A percentile compares a stretch with the other conserved stretches of the same genome.
Conservation (phyloP, 92 coral and sea anemone genomes). For the Heteractis magnifica region DNA sequence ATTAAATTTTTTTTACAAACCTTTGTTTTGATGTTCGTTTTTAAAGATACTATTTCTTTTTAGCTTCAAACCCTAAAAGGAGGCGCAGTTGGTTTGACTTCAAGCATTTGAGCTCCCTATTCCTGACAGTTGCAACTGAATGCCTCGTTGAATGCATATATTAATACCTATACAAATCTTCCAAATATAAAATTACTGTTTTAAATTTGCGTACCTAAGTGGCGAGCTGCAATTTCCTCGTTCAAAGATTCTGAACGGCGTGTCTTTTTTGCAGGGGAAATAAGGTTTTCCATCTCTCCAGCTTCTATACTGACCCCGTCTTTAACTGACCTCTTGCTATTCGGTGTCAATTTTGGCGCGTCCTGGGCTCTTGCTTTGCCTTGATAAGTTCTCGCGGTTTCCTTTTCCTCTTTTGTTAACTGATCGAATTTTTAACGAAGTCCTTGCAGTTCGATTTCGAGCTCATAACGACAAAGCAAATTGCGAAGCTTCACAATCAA, state of each 20-base stretch:
- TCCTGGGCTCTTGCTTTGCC: not conserved
- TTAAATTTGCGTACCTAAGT: not conserved
- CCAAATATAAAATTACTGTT: not conserved
- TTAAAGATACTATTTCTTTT: too few species aligned
- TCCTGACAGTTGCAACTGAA: too few species aligned
- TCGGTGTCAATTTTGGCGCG: not conserved
- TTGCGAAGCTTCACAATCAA: not conserved
- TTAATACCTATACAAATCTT: not conserved
- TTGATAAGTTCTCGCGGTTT: too few species aligned
- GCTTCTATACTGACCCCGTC: not conserved
- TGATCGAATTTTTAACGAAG: not conserved
- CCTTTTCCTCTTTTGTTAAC: not conserved
- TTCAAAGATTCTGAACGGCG: not conserved
- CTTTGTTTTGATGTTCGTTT: too few species aligned
- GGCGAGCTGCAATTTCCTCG: not conserved
- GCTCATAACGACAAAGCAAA: not conserved
- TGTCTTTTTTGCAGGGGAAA: constrained; percentile 10
- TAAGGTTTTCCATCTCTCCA: not conserved
- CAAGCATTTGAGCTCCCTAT: too few species aligned
- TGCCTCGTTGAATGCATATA: too few species aligned
- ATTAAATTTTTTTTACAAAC: too few species aligned
- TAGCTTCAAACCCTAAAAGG: too few species aligned
- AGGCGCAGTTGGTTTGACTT: too few species aligned
- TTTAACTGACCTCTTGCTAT: not conserved
- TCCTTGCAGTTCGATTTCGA: not conserved